These are phyloP conservation scores for Micronycteris hirsuta DNA, from an alignment of 2,113 vertebrate species.

Conservation along the genomic window DNA sequence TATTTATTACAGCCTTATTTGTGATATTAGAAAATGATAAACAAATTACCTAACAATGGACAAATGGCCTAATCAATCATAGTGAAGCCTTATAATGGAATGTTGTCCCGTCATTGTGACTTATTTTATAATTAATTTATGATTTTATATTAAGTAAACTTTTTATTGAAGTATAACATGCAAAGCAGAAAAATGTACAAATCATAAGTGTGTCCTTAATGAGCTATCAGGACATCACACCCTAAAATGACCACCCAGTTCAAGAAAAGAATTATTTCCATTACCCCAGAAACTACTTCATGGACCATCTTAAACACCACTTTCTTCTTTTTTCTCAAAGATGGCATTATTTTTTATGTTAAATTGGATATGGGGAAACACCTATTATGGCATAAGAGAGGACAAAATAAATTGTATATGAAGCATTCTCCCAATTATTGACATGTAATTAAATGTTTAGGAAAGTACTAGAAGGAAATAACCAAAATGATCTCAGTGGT, in stretches of 20 bases:
- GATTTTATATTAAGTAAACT: slow-evolving; percentile 16
- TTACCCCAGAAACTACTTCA: background rate
- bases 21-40: background rate
- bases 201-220: background rate
- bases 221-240: background rate
- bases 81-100: background rate
- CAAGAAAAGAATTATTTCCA: background rate
- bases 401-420: background rate
- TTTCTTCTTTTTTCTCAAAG: background rate
- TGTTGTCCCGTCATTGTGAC: background rate
- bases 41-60: background rate
- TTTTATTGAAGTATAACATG: background rate
- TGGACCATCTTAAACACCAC: background rate
- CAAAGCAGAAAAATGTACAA: background rate
- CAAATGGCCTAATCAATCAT: background rate
- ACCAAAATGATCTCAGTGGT: background rate
- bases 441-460: background rate
- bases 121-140: background rate
- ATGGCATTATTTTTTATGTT: background rate
- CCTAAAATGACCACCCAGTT: background rate
- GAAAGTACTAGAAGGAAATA: background rate
- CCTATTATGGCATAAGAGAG: background rate
- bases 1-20: background rate
- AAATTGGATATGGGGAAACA: background rate
- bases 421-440: background rate